Percentiles rank a stretch among this genome's conserved stretches.
Evolutionary conservation across 2,888 invertebrate species (phyloP).

Genomic region (Caenorhabditis sp.): DNA sequence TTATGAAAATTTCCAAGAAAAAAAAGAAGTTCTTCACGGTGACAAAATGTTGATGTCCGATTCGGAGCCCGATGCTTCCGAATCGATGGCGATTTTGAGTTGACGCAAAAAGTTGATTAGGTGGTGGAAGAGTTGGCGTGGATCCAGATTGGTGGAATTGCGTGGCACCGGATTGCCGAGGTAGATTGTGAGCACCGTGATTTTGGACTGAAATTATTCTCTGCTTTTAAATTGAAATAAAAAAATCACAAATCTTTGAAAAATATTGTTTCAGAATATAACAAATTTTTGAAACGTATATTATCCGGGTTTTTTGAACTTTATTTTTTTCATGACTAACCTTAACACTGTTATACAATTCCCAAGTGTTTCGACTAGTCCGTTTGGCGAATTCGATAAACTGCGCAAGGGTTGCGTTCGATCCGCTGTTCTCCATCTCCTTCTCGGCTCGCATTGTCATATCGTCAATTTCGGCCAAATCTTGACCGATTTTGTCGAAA

Average conservation of each 20-base stretch:
- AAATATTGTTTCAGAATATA: too few relatives aligned
- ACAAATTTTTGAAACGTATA: too few relatives aligned
- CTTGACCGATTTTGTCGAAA: slow-evolving; percentile 8
- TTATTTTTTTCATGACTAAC: too few relatives aligned
- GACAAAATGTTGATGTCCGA: slow-evolving; percentile 31
- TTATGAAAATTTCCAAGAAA: too few relatives aligned
- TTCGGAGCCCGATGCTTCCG: slow-evolving; percentile 20
- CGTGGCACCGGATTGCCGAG: slow-evolving; percentile 28
- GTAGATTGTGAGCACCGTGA: slow-evolving; percentile 21
- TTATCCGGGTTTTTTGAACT: too few relatives aligned
- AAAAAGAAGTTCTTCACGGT: slow-evolving; percentile 11
- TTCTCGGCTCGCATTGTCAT: slow-evolving; percentile 24
- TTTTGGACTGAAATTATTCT: slow-evolving; percentile 24
- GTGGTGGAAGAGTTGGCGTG: slow-evolving; percentile 11
- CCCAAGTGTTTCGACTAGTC: slow-evolving; percentile 11
- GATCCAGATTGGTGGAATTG: slow-evolving; percentile 7
- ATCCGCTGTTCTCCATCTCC: slow-evolving; percentile 36
- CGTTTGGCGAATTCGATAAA: slow-evolving; percentile 28
- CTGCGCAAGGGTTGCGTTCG: slow-evolving; percentile 26
- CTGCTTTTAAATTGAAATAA: background rate
- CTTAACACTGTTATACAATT: slow-evolving; percentile 15
- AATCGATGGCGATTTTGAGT: slow-evolving; percentile 21
- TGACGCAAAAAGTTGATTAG: slow-evolving; percentile 23
- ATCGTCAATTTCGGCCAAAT: slow-evolving; percentile 21
- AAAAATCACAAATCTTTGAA: background rate